Evolutionary conservation across 2,888 invertebrate genomes (phyloP).

Genomic region (Diogma glabrata): DNA sequence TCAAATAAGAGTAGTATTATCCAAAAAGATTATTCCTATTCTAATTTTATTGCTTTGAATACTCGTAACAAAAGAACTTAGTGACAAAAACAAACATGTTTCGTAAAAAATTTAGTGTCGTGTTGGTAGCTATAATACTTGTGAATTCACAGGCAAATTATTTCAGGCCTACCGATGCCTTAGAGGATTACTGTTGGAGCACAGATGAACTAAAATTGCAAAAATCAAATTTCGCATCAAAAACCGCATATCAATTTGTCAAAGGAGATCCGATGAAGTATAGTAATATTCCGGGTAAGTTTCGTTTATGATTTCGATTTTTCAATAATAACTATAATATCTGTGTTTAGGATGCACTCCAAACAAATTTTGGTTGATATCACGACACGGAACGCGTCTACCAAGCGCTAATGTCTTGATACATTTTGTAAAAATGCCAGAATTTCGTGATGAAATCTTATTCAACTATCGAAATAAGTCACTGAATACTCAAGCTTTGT

Average conservation of each 20-base stretch:
- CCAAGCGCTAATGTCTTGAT: slow-evolving; percentile 46
- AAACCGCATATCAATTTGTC: slow-evolving; percentile 64
- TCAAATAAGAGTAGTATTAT: too few species aligned
- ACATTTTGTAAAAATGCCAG: slow-evolving; percentile 40
- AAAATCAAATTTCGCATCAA: slow-evolving; percentile 49
- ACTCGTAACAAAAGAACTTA: too few species aligned
- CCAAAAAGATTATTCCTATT: too few species aligned
- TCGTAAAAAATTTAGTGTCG: too few species aligned
- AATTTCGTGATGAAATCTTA: slow-evolving; percentile 43
- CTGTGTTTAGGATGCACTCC: slow-evolving; percentile 57
- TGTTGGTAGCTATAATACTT: too few species aligned
- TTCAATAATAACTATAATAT: not conserved
- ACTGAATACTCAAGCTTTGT: slow-evolving; percentile 46
- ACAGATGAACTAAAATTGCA: slow-evolving; percentile 28
- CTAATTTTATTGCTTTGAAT: too few species aligned
- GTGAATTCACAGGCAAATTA: too few species aligned
- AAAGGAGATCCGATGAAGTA: slow-evolving; percentile 28
- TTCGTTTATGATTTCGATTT: too few species aligned
- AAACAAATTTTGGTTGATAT: slow-evolving; percentile 58
- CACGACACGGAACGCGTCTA: slow-evolving; percentile 56
- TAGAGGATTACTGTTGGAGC: slow-evolving; percentile 3
- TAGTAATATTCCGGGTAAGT: slow-evolving; percentile 2
- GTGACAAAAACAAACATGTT: too few species aligned
- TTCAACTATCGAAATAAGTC: slow-evolving; percentile 47
- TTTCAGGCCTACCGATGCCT: too few species aligned